Evolutionary conservation across 2,797 vertebrate genomes (phyloP), one percentile per base, ranked within the genome.

Genomic region (Austrolebias charrua): DNA sequence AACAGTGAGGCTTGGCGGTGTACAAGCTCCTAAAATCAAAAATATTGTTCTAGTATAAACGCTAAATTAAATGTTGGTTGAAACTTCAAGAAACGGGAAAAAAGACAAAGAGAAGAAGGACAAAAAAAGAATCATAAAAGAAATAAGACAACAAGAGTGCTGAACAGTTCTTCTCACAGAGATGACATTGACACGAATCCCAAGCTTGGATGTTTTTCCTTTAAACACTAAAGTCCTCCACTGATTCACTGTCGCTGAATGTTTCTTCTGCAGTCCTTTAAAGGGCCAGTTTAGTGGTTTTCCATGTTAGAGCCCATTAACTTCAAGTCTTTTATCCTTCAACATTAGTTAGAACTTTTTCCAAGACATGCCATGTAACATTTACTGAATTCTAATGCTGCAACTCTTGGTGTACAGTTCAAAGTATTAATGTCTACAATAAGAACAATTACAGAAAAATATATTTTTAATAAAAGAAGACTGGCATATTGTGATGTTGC

Each of bases 261-360:
- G 62, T 76, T 57, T 46, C 67, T 42, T 62, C 38, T 14, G 1
- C 29, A 4, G 38, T 18, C 59, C n/a, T 19, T 44, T 33, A 46
- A 62, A 42, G 48, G 19, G 66, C 57, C 67, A 53, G 24, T 56
- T 29, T 40, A 2, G 71, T 29, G 81, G 76, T 87, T 84, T 85
- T 82, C 76, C 79, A 81, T 0, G 79, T 64, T 82, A 79, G 40
- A 71, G 65, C 54, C 18, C 67, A 73, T 87, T 81, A 84, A 58
- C 76, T 64, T 85, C 76, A 81, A 74, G 69, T 16, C 52, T 57
- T 4, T 55, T 9, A 11, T 48, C 28, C 69, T 76, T 33, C 12
- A 69, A 69, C 60, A 14, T 16, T 9, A 8, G 16, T 48, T 55
- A 40, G 51, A 69, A 47, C 55, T 19, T 71, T 83, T 85, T 82